A percentile compares a stretch with the other conserved stretches of the same genome.
These are phyloP conservation scores for Zaprionus nigranus DNA, from an alignment of 1,140 invertebrate genomes.

Conservation along the genomic window DNA sequence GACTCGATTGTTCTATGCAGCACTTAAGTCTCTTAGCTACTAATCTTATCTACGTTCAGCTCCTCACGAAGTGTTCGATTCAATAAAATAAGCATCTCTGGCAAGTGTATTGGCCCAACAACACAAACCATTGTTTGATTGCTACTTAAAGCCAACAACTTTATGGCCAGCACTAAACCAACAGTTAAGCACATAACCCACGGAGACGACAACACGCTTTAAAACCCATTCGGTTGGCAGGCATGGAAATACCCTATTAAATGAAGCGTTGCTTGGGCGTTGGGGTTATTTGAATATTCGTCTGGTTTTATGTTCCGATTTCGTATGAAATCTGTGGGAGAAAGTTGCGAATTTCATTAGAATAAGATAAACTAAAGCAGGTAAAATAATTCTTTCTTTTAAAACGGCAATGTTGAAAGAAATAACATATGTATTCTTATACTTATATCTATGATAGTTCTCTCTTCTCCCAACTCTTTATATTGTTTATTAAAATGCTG, in stretches of 20 bases:
- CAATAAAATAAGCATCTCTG: constrained; percentile 2
- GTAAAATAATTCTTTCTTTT: no score
- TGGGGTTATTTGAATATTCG: no score
- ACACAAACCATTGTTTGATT: neutral
- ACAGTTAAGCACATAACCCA: constrained; percentile 5
- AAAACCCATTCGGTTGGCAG: neutral
- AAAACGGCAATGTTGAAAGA: no score
- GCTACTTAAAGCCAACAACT: neutral
- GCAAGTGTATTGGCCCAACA: constrained; percentile 1
- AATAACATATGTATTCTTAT: no score
- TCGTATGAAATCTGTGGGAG: neutral
- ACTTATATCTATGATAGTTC: no score
- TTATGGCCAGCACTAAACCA: constrained; percentile 2
- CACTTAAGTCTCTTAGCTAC: constrained; percentile 3
- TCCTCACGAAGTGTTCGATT: neutral
- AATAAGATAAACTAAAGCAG: no score
- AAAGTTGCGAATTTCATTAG: neutral
- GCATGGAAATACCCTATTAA: neutral
- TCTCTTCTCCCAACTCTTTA: no score
- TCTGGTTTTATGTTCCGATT: neutral
- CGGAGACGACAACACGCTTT: neutral
- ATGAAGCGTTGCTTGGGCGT: neutral
- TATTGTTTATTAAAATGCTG: no score
- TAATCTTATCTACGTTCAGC: neutral
- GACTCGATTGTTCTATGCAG: neutral